These are phyloP conservation scores for Tychaedon coryphoeus DNA, from an alignment of 2,113 vertebrate genomes.

Conservation along the genomic window DNA sequence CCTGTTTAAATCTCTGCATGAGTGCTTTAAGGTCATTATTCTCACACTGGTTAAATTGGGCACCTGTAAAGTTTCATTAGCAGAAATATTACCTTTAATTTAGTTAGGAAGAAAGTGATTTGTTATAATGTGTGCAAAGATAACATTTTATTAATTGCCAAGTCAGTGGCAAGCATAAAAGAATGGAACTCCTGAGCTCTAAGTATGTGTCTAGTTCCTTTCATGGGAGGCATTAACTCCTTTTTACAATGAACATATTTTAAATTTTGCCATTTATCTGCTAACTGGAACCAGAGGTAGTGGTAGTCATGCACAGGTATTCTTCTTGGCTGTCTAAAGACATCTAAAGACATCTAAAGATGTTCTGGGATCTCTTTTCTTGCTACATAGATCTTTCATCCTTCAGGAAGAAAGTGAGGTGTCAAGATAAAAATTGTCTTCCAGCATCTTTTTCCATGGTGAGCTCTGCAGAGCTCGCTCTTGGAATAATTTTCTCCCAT, in stretches of 20 bases:
- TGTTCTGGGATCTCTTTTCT: background rate
- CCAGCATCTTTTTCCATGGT: background rate
- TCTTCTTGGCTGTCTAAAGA: background rate
- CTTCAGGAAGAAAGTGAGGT: background rate
- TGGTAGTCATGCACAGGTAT: background rate
- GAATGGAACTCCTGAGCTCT: background rate
- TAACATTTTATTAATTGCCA: constrained; percentile 21
- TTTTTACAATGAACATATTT: background rate
- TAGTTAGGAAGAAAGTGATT: constrained; percentile 2
- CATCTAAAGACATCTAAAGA: too few species aligned
- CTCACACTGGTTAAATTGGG: background rate
- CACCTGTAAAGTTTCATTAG: background rate
- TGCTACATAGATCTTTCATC: background rate
- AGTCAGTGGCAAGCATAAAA: background rate
- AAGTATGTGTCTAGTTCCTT: background rate
- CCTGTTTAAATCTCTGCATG: background rate
- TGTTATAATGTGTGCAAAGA: background rate
- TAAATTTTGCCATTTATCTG: background rate
- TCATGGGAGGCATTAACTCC: background rate
- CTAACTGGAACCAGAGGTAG: background rate
- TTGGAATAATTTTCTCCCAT: background rate
- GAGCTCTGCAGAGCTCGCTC: background rate
- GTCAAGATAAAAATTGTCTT: background rate
- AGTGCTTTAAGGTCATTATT: constrained; percentile 1
- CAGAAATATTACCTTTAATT: constrained; percentile 32